Base-by-base conservation (phyloP, 2,797 vertebrate genomes). In the Sebastes iracundus region DNA sequence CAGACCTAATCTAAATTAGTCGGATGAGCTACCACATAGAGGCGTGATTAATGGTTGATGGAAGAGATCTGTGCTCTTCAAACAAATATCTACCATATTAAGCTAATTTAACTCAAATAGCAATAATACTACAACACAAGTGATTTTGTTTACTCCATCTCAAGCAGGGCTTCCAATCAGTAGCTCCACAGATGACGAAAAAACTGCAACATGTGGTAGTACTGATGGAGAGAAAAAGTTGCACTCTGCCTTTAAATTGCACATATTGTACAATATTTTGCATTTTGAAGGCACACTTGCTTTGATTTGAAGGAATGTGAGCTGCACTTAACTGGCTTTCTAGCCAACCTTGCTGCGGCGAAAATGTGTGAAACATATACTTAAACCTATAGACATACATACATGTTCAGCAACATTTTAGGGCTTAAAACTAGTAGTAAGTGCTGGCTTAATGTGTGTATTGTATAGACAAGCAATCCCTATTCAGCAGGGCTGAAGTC, bases 161-260 rank as follows among this genome's bases (percentile, higher is more conserved):
- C 20, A 1, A 59, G 25, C 56, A 20, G 8, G n/a, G 32, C 32
- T 63, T 30, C 32, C 32, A 62, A 11, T 2, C 60, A 23, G 6
- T 62, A 33, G 30, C 32, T 35, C 1, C 12, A 35, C 11, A 35
- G 32, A 35, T 63, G 30, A 35, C 8, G 12, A 63, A 4, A 2
- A 3, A 63, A 63, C 13, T 63, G 61, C 33, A 63, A 13, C n/a
- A 33, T 33, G 0, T 22, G 32, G 33, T 2, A 8, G 61, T 1
- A 63, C 61, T 14, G n/a, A 35, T 35, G n/a, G n/a, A 38, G 61
- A 22, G 20, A 28, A 33, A 33, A 62, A 33, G 56, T 27, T 35
- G 70, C 20, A 49, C n/a, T 8, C 58, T 28, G 58, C 69, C 56
- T 46, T 61, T 23, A 61, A 61, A 61, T 52, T 62, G 23, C 23